Evolutionary conservation across 92 coral and sea anemone genomes (phyloP).

Genomic region (Parazoanthus atlanticus): DNA sequence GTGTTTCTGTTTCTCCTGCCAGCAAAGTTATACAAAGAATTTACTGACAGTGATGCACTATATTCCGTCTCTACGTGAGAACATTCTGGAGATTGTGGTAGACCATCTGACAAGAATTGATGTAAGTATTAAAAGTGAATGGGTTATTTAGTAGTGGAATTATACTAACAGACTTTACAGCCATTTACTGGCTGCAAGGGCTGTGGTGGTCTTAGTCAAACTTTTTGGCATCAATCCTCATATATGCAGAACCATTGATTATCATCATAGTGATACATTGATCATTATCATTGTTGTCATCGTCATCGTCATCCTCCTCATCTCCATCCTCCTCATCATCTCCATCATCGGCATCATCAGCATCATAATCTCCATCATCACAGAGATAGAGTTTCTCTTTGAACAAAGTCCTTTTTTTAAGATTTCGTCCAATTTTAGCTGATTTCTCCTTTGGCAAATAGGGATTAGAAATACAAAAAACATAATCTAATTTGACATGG

Average conservation of each 20-base stretch:
- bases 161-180: no score
- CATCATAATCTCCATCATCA: background rate
- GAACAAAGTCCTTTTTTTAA: no score
- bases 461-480: no score
- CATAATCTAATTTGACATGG: no score
- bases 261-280: background rate
- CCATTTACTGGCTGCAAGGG: no score
- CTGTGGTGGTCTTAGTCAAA: no score
- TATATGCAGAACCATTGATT: no score
- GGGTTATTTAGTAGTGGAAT: background rate
- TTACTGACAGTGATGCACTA: conserved; percentile 72
- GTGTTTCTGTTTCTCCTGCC: conserved; percentile 1
- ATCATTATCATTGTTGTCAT: background rate
- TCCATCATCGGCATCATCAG: background rate
- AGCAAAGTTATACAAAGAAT: conserved; percentile 89
- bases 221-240: no score
- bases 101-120: conserved; percentile 82
- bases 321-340: background rate
- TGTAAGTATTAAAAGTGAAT: conserved; percentile 61
- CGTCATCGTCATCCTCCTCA: background rate
- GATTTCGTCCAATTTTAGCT: background rate
- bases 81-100: conserved; percentile 77
- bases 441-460: background rate
- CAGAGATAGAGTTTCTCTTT: background rate
- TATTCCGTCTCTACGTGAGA: conserved; percentile 69